Evolutionary conservation across 1,140 invertebrate genomes (phyloP), one percentile per base, ranked within the genome.

Genomic region (Calephelis virginiensis): DNA sequence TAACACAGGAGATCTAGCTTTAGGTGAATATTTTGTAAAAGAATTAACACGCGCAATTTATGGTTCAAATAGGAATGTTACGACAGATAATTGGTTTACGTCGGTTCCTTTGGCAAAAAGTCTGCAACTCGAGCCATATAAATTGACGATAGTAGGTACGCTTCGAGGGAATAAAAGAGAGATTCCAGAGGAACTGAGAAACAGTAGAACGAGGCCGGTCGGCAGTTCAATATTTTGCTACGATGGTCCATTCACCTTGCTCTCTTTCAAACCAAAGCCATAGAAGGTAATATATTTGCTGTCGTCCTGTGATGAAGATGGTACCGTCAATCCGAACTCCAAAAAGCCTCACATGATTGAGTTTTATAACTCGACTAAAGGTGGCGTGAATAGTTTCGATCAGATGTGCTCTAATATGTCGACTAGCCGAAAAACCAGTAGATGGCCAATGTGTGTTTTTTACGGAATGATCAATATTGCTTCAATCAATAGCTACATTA

Each of bases 31-130:
- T 71, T 84, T 63, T 60, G 65, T 69, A 12, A 72, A 73, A 59
- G 65, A 74, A 63, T 10, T 71, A 0, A 67, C 71, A 49, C 70
- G 71, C 67, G 62, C 68, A 11, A 70, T 87, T 40, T 70, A 83
- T 65, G 77, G 78, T 2, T 71, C 72, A 10, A 81, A 88, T 53
- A 66, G 80, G 10, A 87, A 90, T 59, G 65, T 92, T 0, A 92
- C 83, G 6, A 77, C 77, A 49, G 87, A 91, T 64, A 89, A 91
- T 50, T 91, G 82, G 81, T 91, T 87, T 72, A 88, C 85, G 6
- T 80, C 74, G 8, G 62, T 90, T 49, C 75, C 76, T 43, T 53
- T 87, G 50, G 69, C 75, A 6, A 63, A 69, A 66, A 14, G 67
- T 37, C 64, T 83, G 65, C 61, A 80, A 8, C 61, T 72, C 8